Percentiles rank a stretch among this genome's conserved stretches.
These are phyloP conservation scores for Pristionchus pacificus DNA, from an alignment of 1,140 invertebrate genomes.

Conservation along the genomic window DNA sequence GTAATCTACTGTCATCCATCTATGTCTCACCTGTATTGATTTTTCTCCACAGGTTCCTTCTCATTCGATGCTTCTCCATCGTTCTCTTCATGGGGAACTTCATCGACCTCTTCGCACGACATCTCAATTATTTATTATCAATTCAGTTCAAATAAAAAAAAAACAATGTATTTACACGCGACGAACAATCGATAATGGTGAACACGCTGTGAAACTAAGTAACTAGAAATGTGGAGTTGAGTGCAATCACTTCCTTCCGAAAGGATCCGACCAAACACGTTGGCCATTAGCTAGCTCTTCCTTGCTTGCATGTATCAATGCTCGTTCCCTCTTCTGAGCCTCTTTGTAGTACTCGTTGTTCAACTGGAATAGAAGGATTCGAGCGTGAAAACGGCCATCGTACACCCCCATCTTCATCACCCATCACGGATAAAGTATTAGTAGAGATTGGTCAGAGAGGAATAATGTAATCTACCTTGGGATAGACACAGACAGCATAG, in stretches of 20 bases:
- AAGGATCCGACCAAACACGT: slow-evolving; percentile 34
- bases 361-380: background rate
- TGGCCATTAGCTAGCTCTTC: slow-evolving; percentile 31
- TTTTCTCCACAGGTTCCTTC: slow-evolving; percentile 3
- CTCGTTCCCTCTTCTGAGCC: slow-evolving; percentile 27
- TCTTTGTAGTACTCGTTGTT: slow-evolving; percentile 33
- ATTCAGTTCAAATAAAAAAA: too few relatives aligned
- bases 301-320: slow-evolving; percentile 20
- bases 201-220: too few relatives aligned
- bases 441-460: too few relatives aligned
- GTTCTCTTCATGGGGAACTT: background rate
- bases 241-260: slow-evolving; percentile 29
- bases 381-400: background rate
- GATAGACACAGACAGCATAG: slow-evolving; percentile 30
- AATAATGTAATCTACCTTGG: slow-evolving; percentile 21
- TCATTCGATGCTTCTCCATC: slow-evolving; percentile 8
- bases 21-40: slow-evolving; percentile 10
- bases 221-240: too few relatives aligned
- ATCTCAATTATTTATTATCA: too few relatives aligned
- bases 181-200: too few relatives aligned
- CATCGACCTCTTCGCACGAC: background rate
- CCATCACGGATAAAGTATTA: too few relatives aligned
- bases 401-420: too few relatives aligned
- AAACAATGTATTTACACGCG: too few relatives aligned
- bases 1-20: background rate